Conservation (phyloP, 2,888 invertebrate genomes). For the Ariolimax columbianus region DNA sequence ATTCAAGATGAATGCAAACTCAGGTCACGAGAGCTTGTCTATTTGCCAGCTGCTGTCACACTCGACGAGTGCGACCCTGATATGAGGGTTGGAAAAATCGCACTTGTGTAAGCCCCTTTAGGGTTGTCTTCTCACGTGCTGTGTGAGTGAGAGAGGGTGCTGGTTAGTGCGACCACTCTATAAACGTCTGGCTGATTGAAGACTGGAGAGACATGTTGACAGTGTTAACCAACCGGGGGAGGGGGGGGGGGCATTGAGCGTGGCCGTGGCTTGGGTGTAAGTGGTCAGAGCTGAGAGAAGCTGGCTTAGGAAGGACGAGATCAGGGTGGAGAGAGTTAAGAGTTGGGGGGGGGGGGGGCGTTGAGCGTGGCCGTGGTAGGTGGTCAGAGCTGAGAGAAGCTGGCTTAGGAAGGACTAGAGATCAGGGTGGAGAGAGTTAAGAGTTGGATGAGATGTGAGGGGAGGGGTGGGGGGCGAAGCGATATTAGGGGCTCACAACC, state of each 20-base stretch:
- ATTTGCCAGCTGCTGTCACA: slow-evolving; percentile 13
- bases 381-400: background rate
- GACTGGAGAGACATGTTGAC: background rate
- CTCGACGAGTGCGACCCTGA: background rate
- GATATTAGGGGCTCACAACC: background rate
- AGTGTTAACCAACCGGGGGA: background rate
- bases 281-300: background rate
- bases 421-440: background rate
- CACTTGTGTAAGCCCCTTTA: background rate
- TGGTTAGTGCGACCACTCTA: background rate
- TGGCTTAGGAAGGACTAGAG: background rate
- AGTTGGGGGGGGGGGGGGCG: background rate
- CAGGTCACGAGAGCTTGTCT: background rate
- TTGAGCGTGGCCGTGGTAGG: background rate
- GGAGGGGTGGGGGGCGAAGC: background rate
- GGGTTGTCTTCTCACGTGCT: background rate
- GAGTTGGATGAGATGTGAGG: background rate
- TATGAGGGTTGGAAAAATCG: background rate
- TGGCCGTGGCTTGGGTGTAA: background rate
- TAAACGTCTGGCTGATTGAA: background rate
- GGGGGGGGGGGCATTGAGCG: background rate
- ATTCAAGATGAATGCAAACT: background rate
- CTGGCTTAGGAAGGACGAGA: background rate
- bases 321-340: background rate
- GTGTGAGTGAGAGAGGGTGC: background rate